These are phyloP conservation scores for Sinelater perroti DNA, from an alignment of 2,888 invertebrate species.

Conservation along the genomic window DNA sequence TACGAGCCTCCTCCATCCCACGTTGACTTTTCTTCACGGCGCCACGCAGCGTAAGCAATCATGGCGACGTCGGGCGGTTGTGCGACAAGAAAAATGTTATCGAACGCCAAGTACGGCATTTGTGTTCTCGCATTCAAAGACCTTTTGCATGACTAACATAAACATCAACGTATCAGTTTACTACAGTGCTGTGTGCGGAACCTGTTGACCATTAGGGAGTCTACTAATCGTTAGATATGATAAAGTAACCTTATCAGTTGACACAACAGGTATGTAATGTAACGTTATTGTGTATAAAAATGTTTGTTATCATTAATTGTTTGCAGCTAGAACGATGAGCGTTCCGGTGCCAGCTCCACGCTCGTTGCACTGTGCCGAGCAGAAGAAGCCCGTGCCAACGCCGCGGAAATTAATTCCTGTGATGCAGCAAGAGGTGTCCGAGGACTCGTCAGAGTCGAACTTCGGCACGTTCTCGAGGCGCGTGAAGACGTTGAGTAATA, in stretches of 20 bases:
- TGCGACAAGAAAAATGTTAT: conserved; percentile 8
- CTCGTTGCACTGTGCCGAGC: conserved; percentile 50
- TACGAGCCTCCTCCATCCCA: conserved; percentile 11
- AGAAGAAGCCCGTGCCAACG: conserved; percentile 65
- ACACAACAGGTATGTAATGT: background rate
- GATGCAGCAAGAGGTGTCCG: conserved; percentile 12
- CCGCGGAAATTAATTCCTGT: conserved; percentile 63
- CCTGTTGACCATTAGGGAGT: background rate
- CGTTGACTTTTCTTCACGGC: background rate
- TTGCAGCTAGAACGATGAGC: too few relatives aligned
- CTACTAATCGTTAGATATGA: conserved; percentile 1
- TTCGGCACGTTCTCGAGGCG: conserved; percentile 58
- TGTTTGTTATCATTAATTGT: too few relatives aligned
- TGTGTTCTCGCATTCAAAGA: conserved; percentile 21
- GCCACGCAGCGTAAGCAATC: background rate
- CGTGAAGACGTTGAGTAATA: conserved; percentile 64
- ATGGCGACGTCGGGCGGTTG: background rate
- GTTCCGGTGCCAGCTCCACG: conserved; percentile 51
- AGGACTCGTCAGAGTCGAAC: conserved; percentile 35
- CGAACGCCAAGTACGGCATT: background rate
- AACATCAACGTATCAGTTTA: conserved; percentile 23
- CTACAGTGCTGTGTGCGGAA: too few relatives aligned
- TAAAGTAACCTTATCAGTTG: background rate
- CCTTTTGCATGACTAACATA: conserved; percentile 35
- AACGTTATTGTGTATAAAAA: too few relatives aligned